Conservation (phyloP, 2,888 invertebrate species). For the Eurois occulta region DNA sequence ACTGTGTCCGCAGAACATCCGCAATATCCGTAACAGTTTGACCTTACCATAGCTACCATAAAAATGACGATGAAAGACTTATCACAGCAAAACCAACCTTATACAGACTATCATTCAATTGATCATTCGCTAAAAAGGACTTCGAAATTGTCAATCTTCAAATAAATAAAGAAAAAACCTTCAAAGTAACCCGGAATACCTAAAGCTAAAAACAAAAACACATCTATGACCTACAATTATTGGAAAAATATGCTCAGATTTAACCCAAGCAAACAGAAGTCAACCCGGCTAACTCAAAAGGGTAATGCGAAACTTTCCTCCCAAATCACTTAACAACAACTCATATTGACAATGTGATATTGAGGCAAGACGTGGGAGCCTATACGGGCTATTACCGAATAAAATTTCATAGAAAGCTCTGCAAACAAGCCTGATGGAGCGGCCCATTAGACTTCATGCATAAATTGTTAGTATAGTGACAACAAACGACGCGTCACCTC, state of each 20-base stretch:
- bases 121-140: background rate
- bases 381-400: slow-evolving; percentile 84
- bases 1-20: background rate
- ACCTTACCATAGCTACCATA: background rate
- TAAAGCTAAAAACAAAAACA: slow-evolving; percentile 26
- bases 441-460: slow-evolving; percentile 88
- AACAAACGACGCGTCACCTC: slow-evolving; percentile 74
- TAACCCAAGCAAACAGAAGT: slow-evolving; percentile 40
- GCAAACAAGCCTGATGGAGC: slow-evolving; percentile 88
- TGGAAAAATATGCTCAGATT: slow-evolving; percentile 28
- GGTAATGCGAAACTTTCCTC: slow-evolving; percentile 68
- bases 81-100: background rate
- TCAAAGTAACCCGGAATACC: background rate
- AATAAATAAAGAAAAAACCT: background rate
- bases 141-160: background rate
- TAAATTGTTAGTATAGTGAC: slow-evolving; percentile 89
- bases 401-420: slow-evolving; percentile 90
- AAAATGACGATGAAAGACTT: background rate
- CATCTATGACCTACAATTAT: slow-evolving; percentile 26
- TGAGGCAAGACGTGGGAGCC: slow-evolving; percentile 72
- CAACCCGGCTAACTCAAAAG: slow-evolving; percentile 44
- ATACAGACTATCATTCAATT: background rate
- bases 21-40: background rate
- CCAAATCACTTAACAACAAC: slow-evolving; percentile 65
- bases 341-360: slow-evolving; percentile 69